A percentile compares a stretch with the other conserved stretches of the same genome.
phyloP scores from a whole-genome alignment of 2,888 invertebrate species.

The Margaritifera margaritifera region DNA sequence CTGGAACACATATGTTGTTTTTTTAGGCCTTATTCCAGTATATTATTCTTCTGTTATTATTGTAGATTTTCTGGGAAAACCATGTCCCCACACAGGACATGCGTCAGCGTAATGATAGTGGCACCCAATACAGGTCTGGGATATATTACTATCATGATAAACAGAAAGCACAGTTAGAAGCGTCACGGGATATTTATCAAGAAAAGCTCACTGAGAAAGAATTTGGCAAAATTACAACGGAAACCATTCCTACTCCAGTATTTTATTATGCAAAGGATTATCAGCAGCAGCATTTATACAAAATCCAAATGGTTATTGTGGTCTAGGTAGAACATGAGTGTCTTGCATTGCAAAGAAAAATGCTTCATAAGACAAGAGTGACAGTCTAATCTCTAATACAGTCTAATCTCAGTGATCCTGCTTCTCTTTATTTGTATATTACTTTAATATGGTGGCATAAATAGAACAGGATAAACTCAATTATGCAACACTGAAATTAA shows the following conservation, averaged over 20 bases:
- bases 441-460: too few relatives aligned
- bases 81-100: constrained; percentile 70
- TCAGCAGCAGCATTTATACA: constrained; percentile 72
- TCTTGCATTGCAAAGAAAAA: constrained; percentile 52
- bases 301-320: constrained; percentile 71
- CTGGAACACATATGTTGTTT: too few relatives aligned
- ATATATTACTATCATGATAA: constrained; percentile 63
- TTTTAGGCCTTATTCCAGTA: background rate
- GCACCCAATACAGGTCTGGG: constrained; percentile 69
- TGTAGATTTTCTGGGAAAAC: constrained; percentile 70
- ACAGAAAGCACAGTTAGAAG: constrained; percentile 56
- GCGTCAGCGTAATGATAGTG: constrained; percentile 69
- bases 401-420: too few relatives aligned
- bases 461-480: too few relatives aligned
- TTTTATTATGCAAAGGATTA: constrained; percentile 72
- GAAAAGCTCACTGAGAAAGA: constrained; percentile 54
- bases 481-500: too few relatives aligned
- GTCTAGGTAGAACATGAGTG: constrained; percentile 68
- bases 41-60: constrained; percentile 1
- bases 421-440: too few relatives aligned
- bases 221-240: constrained; percentile 65
- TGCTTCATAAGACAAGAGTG: too few relatives aligned
- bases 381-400: too few relatives aligned
- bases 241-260: constrained; percentile 59
- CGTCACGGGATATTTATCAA: constrained; percentile 56